phyloP scores from a whole-genome alignment of 2,888 invertebrate species.

The Diploptera punctata region DNA sequence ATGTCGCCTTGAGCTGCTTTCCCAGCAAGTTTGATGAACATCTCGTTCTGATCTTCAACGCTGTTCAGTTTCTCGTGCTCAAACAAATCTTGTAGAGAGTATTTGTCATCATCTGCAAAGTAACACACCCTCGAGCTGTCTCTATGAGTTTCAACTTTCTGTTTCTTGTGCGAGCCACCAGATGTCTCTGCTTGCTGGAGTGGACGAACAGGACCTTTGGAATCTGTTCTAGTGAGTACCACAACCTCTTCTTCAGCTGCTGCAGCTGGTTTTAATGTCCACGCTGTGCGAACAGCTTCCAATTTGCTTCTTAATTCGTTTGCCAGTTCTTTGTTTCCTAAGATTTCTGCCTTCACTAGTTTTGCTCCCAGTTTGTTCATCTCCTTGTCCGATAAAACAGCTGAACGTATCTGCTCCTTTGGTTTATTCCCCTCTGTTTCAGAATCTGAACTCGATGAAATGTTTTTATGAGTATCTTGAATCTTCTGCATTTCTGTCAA shows the following conservation, averaged over 20 bases:
- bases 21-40: too few relatives aligned
- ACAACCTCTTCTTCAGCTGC: constrained; percentile 59
- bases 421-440: too few relatives aligned
- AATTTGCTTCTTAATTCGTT: constrained; percentile 75
- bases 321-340: constrained; percentile 69
- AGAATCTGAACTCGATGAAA: too few relatives aligned
- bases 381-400: too few relatives aligned
- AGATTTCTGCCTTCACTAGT: too few relatives aligned
- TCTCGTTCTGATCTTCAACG: too few relatives aligned
- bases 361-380: too few relatives aligned
- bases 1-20: constrained; percentile 63
- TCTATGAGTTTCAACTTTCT: constrained; percentile 73
- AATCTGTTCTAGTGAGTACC: constrained; percentile 67
- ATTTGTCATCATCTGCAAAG: constrained; percentile 90
- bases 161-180: constrained; percentile 55
- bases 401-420: too few relatives aligned
- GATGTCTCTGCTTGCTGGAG: constrained; percentile 55
- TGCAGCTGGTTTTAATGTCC: constrained; percentile 44
- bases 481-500: too few relatives aligned
- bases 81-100: constrained; percentile 84
- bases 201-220: constrained; percentile 68
- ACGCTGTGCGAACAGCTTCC: constrained; percentile 68
- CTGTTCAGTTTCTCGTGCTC: too few relatives aligned
- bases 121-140: constrained; percentile 78
- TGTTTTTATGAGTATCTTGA: too few relatives aligned